Evolutionary conservation across 1,140 invertebrate genomes (phyloP).

Genomic region (Cydia strobilella): DNA sequence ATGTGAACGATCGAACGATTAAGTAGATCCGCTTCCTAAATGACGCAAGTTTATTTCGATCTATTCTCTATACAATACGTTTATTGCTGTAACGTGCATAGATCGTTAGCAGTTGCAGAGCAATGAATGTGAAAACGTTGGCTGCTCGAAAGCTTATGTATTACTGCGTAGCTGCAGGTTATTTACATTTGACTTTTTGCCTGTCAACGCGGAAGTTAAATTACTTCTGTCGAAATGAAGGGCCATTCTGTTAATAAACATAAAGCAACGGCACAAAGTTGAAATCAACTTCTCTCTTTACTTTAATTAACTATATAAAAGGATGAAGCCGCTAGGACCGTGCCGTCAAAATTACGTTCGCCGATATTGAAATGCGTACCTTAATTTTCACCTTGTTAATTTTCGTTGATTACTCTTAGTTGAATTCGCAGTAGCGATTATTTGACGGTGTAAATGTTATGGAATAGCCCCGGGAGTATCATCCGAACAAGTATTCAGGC

Average conservation of each 20-base stretch:
- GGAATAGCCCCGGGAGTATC: slow-evolving; percentile 61
- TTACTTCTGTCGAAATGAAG: slow-evolving; percentile 62
- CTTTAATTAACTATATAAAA: background rate
- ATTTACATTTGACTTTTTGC: slow-evolving; percentile 78
- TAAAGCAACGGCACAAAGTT: background rate
- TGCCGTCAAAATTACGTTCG: background rate
- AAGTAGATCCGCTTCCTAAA: slow-evolving; percentile 58
- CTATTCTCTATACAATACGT: slow-evolving; percentile 10
- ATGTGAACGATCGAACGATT: slow-evolving; percentile 58
- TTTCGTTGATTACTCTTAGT: slow-evolving; percentile 14
- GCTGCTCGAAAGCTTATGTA: slow-evolving; percentile 48
- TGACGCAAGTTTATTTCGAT: slow-evolving; percentile 26
- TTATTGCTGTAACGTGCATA: background rate
- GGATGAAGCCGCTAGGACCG: background rate
- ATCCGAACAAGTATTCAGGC: slow-evolving; percentile 61
- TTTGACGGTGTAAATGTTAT: slow-evolving; percentile 25
- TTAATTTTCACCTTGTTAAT: slow-evolving; percentile 24
- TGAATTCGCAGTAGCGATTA: slow-evolving; percentile 38
- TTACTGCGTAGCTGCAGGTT: slow-evolving; percentile 63
- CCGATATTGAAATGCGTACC: slow-evolving; percentile 17
- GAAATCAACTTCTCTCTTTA: background rate
- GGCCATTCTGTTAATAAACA: slow-evolving; percentile 48
- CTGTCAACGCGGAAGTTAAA: slow-evolving; percentile 66
- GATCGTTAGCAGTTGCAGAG: background rate
- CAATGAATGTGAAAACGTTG: slow-evolving; percentile 19